Evolutionary conservation across 2,888 invertebrate genomes (phyloP).

Genomic region (Pharmacophagus antenor): DNA sequence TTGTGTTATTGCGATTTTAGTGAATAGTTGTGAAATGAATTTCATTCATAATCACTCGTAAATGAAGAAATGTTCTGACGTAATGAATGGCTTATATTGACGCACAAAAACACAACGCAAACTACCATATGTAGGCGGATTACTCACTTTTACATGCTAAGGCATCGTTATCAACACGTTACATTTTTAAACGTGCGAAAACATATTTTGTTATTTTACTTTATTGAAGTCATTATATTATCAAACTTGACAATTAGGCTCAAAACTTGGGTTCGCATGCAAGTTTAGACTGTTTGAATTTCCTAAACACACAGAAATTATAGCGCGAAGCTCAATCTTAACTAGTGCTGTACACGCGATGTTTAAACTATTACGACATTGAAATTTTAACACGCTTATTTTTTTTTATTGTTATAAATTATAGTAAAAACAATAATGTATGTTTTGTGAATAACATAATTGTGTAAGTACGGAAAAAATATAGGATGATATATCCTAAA

Average conservation of each 20-base stretch:
- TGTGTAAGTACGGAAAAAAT: too few species aligned
- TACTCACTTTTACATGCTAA: conserved; percentile 7
- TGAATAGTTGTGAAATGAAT: too few species aligned
- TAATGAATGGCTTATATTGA: conserved; percentile 2
- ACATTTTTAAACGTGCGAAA: not conserved
- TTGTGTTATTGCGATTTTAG: too few species aligned
- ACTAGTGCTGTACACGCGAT: conserved; percentile 19
- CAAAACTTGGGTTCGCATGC: conserved; percentile 12
- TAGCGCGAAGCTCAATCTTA: conserved; percentile 18
- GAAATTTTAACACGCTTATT: conserved; percentile 11
- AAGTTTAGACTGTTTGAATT: conserved; percentile 14
- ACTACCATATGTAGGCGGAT: conserved; percentile 11
- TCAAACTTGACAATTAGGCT: conserved; percentile 5
- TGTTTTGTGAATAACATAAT: not conserved
- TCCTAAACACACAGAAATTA: conserved; percentile 26
- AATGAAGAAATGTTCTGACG: not conserved
- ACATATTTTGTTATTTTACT: not conserved
- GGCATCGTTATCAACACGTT: conserved; percentile 1
- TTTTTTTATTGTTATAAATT: not conserved
- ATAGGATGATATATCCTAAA: too few species aligned
- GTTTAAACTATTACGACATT: conserved; percentile 16
- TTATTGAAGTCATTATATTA: not conserved
- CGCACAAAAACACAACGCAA: conserved; percentile 13
- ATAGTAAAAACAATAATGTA: not conserved
- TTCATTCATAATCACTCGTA: not conserved